Evolutionary conservation across 2,797 vertebrate species (phyloP).

Genomic region (Phataginus tricuspis): DNA sequence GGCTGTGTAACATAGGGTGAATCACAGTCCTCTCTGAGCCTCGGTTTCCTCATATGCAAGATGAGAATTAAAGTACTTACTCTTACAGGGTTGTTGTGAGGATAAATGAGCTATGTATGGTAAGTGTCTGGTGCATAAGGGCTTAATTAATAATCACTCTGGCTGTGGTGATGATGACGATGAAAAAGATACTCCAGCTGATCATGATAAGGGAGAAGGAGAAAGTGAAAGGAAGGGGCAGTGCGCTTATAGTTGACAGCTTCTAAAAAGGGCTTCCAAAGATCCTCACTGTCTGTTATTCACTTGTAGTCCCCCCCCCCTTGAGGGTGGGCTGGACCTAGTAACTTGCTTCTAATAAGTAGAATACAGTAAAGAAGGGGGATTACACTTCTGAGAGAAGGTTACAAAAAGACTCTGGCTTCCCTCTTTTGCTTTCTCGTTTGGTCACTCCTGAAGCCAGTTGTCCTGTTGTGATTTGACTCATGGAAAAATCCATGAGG

Average conservation of each 20-base stretch:
- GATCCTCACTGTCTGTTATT: not conserved
- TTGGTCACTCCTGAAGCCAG: not conserved
- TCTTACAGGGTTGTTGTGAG: not conserved
- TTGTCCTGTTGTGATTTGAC: not conserved
- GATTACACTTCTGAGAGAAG: not conserved
- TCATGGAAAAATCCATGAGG: not conserved
- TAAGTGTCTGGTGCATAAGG: not conserved
- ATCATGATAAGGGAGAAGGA: too few species aligned
- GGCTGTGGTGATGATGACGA: not conserved
- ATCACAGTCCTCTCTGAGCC: not conserved
- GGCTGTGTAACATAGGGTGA: not conserved
- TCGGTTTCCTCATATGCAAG: not conserved
- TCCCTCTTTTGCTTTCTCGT: not conserved
- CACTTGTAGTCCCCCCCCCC: not conserved
- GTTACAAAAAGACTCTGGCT: not conserved
- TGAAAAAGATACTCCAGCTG: not conserved
- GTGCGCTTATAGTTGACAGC: not conserved
- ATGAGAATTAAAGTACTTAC: not conserved
- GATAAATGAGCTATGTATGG: not conserved
- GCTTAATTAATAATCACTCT: not conserved
- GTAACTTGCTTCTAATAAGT: not conserved
- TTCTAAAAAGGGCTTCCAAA: not conserved
- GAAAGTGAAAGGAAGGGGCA: not conserved
- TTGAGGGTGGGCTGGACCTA: not conserved
- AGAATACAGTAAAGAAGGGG: not conserved